Percentiles rank a stretch among this genome's conserved stretches.
These are phyloP conservation scores for Trypoxylon attenuatum DNA, from an alignment of 2,888 invertebrate genomes.

Conservation along the genomic window DNA sequence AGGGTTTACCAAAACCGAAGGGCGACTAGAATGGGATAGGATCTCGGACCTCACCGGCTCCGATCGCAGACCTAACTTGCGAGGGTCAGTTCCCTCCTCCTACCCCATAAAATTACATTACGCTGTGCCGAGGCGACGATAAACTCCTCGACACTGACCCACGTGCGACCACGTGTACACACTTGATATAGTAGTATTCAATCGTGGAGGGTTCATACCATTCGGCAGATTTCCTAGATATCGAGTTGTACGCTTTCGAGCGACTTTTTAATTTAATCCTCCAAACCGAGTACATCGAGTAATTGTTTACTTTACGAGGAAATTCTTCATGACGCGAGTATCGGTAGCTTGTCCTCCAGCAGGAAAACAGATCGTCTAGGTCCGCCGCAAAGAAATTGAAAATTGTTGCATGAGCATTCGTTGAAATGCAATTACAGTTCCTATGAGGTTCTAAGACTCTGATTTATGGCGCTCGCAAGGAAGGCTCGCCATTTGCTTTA, in stretches of 20 bases:
- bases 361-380: no score
- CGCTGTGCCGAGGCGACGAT: slow-evolving; percentile 7
- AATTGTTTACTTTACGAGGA: no score
- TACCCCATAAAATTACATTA: slow-evolving; percentile 45
- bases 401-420: slow-evolving; percentile 44
- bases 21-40: no score
- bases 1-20: slow-evolving; percentile 39
- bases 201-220: no score
- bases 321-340: not conserved
- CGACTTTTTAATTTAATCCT: no score
- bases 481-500: slow-evolving; percentile 45
- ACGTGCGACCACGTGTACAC: not conserved
- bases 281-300: no score
- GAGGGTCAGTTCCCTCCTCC: slow-evolving; percentile 50
- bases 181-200: no score
- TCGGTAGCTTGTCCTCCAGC: no score
- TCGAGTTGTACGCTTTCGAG: no score
- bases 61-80: slow-evolving; percentile 36
- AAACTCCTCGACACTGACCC: slow-evolving; percentile 10
- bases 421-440: slow-evolving; percentile 61
- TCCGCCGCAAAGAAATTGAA: no score
- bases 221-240: no score
- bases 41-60: slow-evolving; percentile 48
- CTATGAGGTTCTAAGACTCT: slow-evolving; percentile 32
- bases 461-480: slow-evolving; percentile 52